A percentile compares a stretch with the other conserved stretches of the same genome.
These are phyloP conservation scores for Micromesistius poutassou DNA, from an alignment of 2,797 vertebrate genomes.

Conservation along the genomic window DNA sequence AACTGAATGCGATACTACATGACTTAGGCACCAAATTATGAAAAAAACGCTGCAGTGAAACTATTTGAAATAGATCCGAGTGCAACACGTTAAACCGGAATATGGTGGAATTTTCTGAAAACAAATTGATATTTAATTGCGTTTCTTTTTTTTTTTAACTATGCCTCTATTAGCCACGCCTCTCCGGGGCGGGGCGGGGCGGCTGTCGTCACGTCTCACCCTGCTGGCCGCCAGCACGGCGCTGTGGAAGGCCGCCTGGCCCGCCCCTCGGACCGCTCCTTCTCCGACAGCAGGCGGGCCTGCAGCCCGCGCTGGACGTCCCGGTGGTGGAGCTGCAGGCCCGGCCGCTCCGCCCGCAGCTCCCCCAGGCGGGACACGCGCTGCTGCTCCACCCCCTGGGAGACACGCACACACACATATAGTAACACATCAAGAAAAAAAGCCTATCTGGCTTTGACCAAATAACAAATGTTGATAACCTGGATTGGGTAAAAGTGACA, in stretches of 20 bases:
- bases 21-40: too few species aligned
- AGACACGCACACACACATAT: not conserved
- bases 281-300: not conserved
- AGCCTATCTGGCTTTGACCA: not conserved
- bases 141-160: too few species aligned
- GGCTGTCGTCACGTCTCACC: not conserved
- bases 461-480: not conserved
- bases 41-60: too few species aligned
- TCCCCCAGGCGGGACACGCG: not conserved
- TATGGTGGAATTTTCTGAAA: too few species aligned
- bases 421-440: not conserved
- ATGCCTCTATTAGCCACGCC: too few species aligned
- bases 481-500: not conserved
- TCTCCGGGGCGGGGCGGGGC: too few species aligned
- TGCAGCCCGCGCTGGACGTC: not conserved
- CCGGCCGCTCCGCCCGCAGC: not conserved
- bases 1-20: too few species aligned
- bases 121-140: too few species aligned
- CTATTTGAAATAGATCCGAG: too few species aligned
- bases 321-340: not conserved
- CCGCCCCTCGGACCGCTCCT: not conserved
- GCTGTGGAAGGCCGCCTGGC: not conserved
- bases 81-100: too few species aligned
- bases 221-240: not conserved
- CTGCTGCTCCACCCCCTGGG: not conserved